Percentiles rank a stretch among this genome's conserved stretches.
These are phyloP conservation scores for Plectrocnemia conspersa DNA, from an alignment of 1,140 invertebrate genomes.

Conservation along the genomic window DNA sequence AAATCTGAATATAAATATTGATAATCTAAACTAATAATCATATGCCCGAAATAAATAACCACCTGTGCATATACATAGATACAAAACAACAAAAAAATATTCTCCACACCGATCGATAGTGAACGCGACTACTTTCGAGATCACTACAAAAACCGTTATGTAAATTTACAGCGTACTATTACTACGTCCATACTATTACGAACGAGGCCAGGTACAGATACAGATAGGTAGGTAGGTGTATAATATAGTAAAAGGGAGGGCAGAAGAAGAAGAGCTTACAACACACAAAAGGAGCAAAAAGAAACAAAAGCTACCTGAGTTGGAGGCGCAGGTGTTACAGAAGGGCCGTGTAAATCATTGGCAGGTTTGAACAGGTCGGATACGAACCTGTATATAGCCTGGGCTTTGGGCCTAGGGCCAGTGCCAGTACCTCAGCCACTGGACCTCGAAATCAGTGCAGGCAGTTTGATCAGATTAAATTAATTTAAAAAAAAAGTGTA, in stretches of 20 bases:
- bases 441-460: too few relatives aligned
- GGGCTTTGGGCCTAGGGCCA: conserved; percentile 10
- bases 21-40: too few relatives aligned
- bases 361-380: conserved; percentile 12
- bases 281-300: conserved; percentile 18
- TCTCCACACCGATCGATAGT: too few relatives aligned
- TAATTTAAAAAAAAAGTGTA: not conserved
- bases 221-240: not conserved
- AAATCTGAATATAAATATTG: too few relatives aligned
- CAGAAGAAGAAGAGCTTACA: conserved; percentile 1
- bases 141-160: conserved; percentile 17
- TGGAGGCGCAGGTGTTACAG: conserved; percentile 19
- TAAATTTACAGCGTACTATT: conserved; percentile 14
- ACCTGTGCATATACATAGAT: too few relatives aligned
- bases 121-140: too few relatives aligned
- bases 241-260: not conserved
- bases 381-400: conserved; percentile 10
- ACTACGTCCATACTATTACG: not conserved
- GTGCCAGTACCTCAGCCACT: not conserved
- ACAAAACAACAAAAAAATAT: too few relatives aligned
- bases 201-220: not conserved
- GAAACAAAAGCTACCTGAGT: conserved; percentile 25
- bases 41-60: too few relatives aligned
- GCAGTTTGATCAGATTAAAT: not conserved
- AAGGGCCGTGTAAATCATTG: conserved; percentile 13